These are phyloP conservation scores for Scytalopus superciliaris DNA, from an alignment of 2,113 vertebrate genomes.

Conservation along the genomic window DNA sequence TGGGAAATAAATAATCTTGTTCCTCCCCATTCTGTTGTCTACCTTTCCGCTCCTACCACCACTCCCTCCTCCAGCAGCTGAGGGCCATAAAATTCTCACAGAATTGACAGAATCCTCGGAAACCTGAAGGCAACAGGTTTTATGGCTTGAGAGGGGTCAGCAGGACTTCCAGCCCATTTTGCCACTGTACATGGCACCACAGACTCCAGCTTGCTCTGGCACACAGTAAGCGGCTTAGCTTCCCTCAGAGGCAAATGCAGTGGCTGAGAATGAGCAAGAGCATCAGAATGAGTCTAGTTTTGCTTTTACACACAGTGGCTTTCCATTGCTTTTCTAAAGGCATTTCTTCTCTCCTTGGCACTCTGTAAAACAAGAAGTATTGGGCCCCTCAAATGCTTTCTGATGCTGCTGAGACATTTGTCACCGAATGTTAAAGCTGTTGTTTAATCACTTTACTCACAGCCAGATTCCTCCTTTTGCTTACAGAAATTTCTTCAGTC, in stretches of 20 bases:
- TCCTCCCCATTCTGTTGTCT: neutral
- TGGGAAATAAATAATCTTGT: neutral
- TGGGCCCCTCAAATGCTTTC: neutral
- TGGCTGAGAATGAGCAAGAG: neutral
- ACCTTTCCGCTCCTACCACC: neutral
- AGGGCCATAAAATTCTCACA: neutral
- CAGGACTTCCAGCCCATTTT: neutral
- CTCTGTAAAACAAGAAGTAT: slow-evolving; percentile 1
- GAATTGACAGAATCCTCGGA: neutral
- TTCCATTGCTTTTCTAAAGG: neutral
- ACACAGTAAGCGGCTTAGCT: neutral
- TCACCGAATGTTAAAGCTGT: slow-evolving; percentile 23
- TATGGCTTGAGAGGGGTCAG: neutral
- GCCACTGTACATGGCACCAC: fast-evolving
- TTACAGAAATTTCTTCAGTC: slow-evolving; percentile 43
- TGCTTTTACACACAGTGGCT: neutral
- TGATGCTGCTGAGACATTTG: slow-evolving; percentile 28
- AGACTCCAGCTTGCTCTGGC: fast-evolving
- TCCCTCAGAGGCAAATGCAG: neutral
- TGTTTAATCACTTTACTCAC: slow-evolving; percentile 68
- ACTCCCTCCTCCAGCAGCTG: neutral
- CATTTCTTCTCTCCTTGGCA: neutral
- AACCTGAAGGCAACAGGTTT: neutral
- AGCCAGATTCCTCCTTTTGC: slow-evolving; percentile 29
- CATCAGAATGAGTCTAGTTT: neutral